Conservation (phyloP, 2,113 vertebrate genomes). For the Axis porcinus region DNA sequence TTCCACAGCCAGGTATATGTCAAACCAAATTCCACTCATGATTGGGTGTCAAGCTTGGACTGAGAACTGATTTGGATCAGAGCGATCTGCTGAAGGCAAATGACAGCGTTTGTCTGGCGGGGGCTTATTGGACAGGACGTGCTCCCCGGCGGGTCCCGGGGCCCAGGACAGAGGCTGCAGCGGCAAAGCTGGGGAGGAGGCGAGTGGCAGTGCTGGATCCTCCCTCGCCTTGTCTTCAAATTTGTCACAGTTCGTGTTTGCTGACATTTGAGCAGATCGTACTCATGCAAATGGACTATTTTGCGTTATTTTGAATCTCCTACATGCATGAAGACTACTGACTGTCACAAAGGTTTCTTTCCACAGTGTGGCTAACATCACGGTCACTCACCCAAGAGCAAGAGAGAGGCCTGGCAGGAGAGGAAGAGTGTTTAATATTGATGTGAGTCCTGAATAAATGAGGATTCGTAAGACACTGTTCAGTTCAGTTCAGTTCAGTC, state of each 20-base stretch:
- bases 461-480: neutral
- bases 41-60: neutral
- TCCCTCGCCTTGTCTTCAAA: neutral
- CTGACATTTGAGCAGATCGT: constrained; percentile 35
- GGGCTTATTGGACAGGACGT: neutral
- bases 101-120: neutral
- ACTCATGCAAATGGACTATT: constrained; percentile 12
- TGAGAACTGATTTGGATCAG: constrained; percentile 16
- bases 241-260: neutral
- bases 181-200: neutral
- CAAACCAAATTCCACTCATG: constrained; percentile 17
- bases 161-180: fast-evolving
- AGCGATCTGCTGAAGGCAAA: neutral
- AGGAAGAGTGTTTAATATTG: constrained; percentile 35
- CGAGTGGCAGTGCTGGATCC: neutral
- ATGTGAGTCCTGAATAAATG: constrained; percentile 26
- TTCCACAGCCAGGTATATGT: constrained; percentile 53
- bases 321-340: neutral
- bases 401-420: neutral
- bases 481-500: too few species aligned
- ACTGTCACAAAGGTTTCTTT: constrained; percentile 50
- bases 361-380: neutral
- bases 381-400: constrained; percentile 5
- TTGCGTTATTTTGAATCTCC: constrained; percentile 24
- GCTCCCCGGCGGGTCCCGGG: neutral